These are phyloP conservation scores for Phrynosoma platyrhinos DNA, from an alignment of 2,113 vertebrate species.

Conservation along the genomic window DNA sequence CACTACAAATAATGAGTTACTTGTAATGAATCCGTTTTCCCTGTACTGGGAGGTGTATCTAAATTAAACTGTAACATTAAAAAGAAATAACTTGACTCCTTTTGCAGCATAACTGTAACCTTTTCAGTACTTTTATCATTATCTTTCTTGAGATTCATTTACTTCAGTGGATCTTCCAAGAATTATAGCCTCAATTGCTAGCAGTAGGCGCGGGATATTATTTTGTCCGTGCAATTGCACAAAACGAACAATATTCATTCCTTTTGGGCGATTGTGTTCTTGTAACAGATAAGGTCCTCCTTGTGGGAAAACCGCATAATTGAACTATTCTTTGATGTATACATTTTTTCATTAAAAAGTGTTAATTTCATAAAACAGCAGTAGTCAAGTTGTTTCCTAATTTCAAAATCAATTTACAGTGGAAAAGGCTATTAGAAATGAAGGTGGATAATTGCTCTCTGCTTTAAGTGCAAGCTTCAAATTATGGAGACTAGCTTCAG, in stretches of 20 bases:
- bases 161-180: too few relatives aligned
- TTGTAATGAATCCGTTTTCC: too few relatives aligned
- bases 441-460: slow-evolving; percentile 63
- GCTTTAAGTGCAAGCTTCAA: slow-evolving; percentile 50
- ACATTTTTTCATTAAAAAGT: slow-evolving; percentile 70
- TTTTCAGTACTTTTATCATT: too few relatives aligned
- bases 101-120: too few relatives aligned
- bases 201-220: background rate
- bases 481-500: slow-evolving; percentile 59
- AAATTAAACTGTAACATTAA: too few relatives aligned
- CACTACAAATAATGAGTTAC: background rate
- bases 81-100: too few relatives aligned
- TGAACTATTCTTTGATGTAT: slow-evolving; percentile 67
- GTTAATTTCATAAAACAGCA: slow-evolving; percentile 71
- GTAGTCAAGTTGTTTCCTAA: slow-evolving; percentile 62
- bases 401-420: slow-evolving; percentile 69
- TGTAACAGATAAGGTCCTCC: slow-evolving; percentile 29
- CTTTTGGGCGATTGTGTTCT: slow-evolving; percentile 12
- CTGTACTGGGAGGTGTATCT: too few relatives aligned
- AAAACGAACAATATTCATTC: slow-evolving; percentile 32
- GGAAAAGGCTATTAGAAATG: slow-evolving; percentile 67
- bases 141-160: too few relatives aligned
- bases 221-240: slow-evolving; percentile 36
- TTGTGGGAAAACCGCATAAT: slow-evolving; percentile 61
- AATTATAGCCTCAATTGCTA: too few relatives aligned